Percentiles rank a stretch among this genome's conserved stretches.
Evolutionary conservation across 1,140 invertebrate species (phyloP).

Genomic region (Protaetia brevitarsis): DNA sequence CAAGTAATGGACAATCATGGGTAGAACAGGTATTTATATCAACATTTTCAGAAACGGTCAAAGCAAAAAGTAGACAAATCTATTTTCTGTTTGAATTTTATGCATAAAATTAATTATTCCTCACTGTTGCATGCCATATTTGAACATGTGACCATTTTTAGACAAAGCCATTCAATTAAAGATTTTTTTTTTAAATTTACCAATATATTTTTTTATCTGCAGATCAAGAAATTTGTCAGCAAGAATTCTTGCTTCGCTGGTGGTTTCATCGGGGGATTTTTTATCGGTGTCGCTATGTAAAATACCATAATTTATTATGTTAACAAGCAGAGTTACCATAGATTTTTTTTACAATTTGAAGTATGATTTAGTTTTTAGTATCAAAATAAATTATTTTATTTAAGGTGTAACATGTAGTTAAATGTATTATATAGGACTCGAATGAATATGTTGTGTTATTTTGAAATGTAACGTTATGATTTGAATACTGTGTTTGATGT

Average conservation of each 20-base stretch:
- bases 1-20: not conserved
- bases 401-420: too few relatives aligned
- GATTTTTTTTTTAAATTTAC: too few relatives aligned
- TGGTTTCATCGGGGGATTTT: conserved; percentile 27
- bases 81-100: not conserved
- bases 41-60: not conserved
- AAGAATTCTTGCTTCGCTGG: conserved; percentile 24
- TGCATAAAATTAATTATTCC: too few relatives aligned
- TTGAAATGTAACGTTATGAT: too few relatives aligned
- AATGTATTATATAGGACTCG: too few relatives aligned
- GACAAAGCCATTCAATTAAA: too few relatives aligned
- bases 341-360: not conserved
- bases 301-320: not conserved
- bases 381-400: too few relatives aligned
- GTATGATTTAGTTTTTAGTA: not conserved
- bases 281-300: conserved; percentile 22
- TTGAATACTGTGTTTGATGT: too few relatives aligned
- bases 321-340: not conserved
- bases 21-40: not conserved
- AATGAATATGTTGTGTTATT: too few relatives aligned
- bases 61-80: too few relatives aligned
- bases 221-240: not conserved
- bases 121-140: too few relatives aligned
- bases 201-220: not conserved
- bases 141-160: too few relatives aligned